Evolutionary conservation across 2,797 vertebrate species (phyloP), one percentile per base, ranked within the genome.

Genomic region (Parambassis ranga): DNA sequence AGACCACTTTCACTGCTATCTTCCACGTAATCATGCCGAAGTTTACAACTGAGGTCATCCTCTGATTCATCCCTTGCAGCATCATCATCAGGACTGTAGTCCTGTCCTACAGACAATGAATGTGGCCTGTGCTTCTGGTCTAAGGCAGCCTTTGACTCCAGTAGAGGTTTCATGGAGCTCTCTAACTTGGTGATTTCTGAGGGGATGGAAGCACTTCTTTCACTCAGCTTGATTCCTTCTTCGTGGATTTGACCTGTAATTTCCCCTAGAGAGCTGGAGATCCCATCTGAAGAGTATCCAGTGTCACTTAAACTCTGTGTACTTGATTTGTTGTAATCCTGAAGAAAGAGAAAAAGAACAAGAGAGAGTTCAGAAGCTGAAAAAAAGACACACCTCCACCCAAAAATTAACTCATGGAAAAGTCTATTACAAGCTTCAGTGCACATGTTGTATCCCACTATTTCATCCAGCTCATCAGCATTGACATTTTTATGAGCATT

Each of bases 221-320:
- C 93, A 39, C 84, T 98, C 53, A 98, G 92, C 76, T 97, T 96
- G 61, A 97, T 91, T 65, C 92, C 94, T 37, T 98, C 98, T 79
- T 99, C 97, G 51, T 83, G 92, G 61, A 99, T 95, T 27, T 95
- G 88, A 27, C 95, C 96, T 0, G 93, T 96, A 77, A 99, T 98
- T 86, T 99, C 98, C 8, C 96, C 96, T 72, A 96, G 96, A 3
- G 95, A 98, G 86, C 97, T 96, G 19, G 96, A 99, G 85, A 99
- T 93, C 39, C 98, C 98, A 2, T 99, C 98, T 0, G 98, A 99
- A 39, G 98, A 99, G 71, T 99, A 99, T 71, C 98, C 98, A 0
- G 98, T 99, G 87, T 99, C 98, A 4, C 98, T 99, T 86, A 98
- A 92, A 89, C 97, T 99, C 82, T 96, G 95, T 58, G 93, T 91